Percentiles rank a stretch among this genome's conserved stretches.
phyloP scores from a whole-genome alignment of 2,797 vertebrate genomes.

The Poeciliopsis presidionis region DNA sequence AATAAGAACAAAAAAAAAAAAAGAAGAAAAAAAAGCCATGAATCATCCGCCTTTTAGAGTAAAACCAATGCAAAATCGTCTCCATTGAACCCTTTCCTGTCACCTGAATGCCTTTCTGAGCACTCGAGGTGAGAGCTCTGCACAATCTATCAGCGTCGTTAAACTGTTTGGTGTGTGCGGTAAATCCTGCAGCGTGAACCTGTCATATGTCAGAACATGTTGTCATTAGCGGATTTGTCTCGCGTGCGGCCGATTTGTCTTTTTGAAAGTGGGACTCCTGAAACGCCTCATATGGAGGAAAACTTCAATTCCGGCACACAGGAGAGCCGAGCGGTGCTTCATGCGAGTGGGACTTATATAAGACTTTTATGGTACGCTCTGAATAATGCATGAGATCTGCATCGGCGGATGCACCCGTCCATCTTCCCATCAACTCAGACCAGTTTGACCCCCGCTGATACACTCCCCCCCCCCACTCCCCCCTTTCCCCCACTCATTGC shows the following conservation, averaged over 20 bases:
- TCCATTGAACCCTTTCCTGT: slow-evolving; percentile 28
- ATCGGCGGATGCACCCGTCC: neutral
- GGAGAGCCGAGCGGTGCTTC: slow-evolving; percentile 17
- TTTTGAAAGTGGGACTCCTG: slow-evolving; percentile 35
- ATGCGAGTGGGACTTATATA: slow-evolving; percentile 26
- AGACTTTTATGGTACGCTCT: slow-evolving; percentile 28
- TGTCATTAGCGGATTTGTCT: slow-evolving; percentile 59
- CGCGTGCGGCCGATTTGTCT: slow-evolving; percentile 15
- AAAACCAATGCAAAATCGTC: slow-evolving; percentile 33
- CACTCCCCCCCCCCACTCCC: too few species aligned
- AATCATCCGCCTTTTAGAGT: slow-evolving; percentile 48
- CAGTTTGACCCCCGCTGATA: neutral
- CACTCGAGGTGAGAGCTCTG: slow-evolving; percentile 49
- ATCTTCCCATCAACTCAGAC: neutral
- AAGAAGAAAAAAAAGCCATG: slow-evolving; percentile 11
- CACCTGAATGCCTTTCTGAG: slow-evolving; percentile 42
- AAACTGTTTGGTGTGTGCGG: slow-evolving; percentile 57
- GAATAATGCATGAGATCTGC: slow-evolving; percentile 24
- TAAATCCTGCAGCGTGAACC: slow-evolving; percentile 66
- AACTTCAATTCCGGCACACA: slow-evolving; percentile 28
- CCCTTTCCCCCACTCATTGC: neutral
- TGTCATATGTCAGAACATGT: slow-evolving; percentile 58
- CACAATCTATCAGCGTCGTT: slow-evolving; percentile 63
- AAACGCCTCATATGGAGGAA: slow-evolving; percentile 41
- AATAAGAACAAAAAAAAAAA: neutral